Evolutionary conservation across 2,888 invertebrate genomes (phyloP).

Genomic region (Tenthredo distinguenda): DNA sequence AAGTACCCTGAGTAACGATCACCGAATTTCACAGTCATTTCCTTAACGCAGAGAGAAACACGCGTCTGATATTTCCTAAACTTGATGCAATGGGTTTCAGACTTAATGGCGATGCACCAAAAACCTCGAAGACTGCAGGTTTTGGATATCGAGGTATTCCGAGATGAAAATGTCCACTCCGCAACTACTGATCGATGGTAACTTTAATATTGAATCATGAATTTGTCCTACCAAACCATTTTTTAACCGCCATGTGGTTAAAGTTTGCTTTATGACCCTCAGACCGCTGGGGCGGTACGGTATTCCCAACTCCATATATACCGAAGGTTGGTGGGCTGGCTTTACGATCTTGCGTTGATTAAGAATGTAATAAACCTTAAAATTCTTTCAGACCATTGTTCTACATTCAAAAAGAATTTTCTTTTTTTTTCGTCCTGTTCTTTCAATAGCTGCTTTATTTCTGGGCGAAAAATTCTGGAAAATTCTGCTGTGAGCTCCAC

Average conservation of each 20-base stretch:
- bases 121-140: background rate
- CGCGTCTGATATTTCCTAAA: background rate
- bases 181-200: background rate
- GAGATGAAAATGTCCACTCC: background rate
- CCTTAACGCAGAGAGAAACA: background rate
- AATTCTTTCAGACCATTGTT: background rate
- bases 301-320: background rate
- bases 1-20: background rate
- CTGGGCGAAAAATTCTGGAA: background rate
- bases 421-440: background rate
- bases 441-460: background rate
- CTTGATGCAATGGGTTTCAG: background rate
- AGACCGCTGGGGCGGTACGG: background rate
- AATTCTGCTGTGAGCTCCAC: background rate
- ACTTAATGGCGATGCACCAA: background rate
- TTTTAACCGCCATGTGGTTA: background rate
- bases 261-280: background rate
- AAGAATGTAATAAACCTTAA: background rate
- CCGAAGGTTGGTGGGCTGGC: background rate
- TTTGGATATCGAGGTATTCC: background rate
- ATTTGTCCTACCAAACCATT: background rate
- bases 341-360: slow-evolving; percentile 12
- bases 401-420: background rate
- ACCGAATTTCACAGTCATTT: background rate
- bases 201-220: background rate